phyloP scores from a whole-genome alignment of 2,888 invertebrate species.

The Lasioglossum oenotherae region DNA sequence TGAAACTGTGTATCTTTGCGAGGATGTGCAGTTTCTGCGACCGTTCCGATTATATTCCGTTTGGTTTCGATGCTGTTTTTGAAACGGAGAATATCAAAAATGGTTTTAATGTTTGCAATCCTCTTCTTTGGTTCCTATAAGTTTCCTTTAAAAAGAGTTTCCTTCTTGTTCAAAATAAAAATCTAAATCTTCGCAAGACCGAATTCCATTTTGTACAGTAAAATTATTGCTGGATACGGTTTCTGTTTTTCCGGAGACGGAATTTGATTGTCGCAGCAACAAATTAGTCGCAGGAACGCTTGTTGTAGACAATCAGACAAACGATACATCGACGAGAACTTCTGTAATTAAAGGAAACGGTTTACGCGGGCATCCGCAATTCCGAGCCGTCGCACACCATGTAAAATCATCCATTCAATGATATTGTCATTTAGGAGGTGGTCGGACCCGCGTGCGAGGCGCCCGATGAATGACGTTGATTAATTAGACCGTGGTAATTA shows the following conservation, averaged over 20 bases:
- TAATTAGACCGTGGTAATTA: constrained; percentile 78
- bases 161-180: background rate
- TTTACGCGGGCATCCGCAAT: background rate
- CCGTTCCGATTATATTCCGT: background rate
- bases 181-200: background rate
- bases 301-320: background rate
- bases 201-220: background rate
- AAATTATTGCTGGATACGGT: too few species aligned
- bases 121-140: background rate
- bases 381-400: background rate
- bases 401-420: constrained; percentile 52
- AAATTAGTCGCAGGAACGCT: background rate
- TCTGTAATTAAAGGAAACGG: constrained; percentile 26
- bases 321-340: background rate
- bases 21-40: background rate
- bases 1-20: background rate
- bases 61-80: background rate
- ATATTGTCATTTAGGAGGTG: constrained; percentile 49
- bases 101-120: background rate
- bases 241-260: background rate
- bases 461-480: constrained; percentile 72
- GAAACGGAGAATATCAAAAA: background rate
- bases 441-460: constrained; percentile 25
- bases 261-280: background rate
- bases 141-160: background rate